Evolutionary conservation across 1,140 invertebrate genomes (phyloP).

Genomic region (Scaptomyza pallida): DNA sequence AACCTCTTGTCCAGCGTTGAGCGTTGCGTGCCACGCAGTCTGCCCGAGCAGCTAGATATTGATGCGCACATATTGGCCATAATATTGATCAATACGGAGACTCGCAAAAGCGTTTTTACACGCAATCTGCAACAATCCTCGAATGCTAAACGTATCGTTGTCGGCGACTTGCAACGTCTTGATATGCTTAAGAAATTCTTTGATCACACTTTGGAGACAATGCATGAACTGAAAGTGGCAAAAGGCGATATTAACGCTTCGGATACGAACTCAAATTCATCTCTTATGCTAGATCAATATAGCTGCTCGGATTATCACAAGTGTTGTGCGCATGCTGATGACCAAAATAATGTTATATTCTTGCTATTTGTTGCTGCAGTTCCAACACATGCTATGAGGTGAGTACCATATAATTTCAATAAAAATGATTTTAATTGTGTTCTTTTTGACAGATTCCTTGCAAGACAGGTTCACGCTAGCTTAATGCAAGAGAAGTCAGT

Average conservation of each 20-base stretch:
- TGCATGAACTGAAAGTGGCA: slow-evolving; percentile 40
- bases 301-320: slow-evolving; percentile 79
- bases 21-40: slow-evolving; percentile 63
- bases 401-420: neutral
- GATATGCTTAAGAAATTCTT: slow-evolving; percentile 74
- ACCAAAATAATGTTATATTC: slow-evolving; percentile 63
- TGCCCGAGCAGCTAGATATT: slow-evolving; percentile 71
- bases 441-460: slow-evolving; percentile 27
- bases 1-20: slow-evolving; percentile 60
- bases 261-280: slow-evolving; percentile 11
- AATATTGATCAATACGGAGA: slow-evolving; percentile 63
- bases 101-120: slow-evolving; percentile 65
- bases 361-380: slow-evolving; percentile 69
- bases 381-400: slow-evolving; percentile 78
- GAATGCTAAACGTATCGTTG: slow-evolving; percentile 65
- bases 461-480: slow-evolving; percentile 34
- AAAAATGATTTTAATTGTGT: neutral
- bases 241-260: slow-evolving; percentile 1
- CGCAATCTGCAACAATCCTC: slow-evolving; percentile 68
- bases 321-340: slow-evolving; percentile 70
- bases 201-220: slow-evolving; percentile 68
- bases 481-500: slow-evolving; percentile 31
- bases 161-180: slow-evolving; percentile 68
- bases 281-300: slow-evolving; percentile 63
- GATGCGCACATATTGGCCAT: slow-evolving; percentile 71